A percentile compares a stretch with the other conserved stretches of the same genome.
Evolutionary conservation across 2,888 invertebrate genomes (phyloP).

Genomic region (Epistrophella euchroma): DNA sequence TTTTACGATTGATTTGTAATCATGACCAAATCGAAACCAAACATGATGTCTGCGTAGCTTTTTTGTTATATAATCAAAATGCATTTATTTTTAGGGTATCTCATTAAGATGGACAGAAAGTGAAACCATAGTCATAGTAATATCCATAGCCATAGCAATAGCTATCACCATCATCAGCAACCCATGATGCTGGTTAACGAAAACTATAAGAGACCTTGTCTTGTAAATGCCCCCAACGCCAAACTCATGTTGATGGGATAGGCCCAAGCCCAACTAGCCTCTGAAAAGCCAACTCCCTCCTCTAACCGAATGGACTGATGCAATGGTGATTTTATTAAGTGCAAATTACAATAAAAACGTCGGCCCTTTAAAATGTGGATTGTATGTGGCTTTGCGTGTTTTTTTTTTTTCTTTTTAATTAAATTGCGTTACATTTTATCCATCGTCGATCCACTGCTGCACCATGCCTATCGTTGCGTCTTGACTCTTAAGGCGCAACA

Average conservation of each 20-base stretch:
- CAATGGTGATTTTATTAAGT: constrained; percentile 67
- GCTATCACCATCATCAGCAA: not conserved
- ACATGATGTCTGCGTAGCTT: constrained; percentile 43
- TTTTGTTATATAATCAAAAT: constrained; percentile 53
- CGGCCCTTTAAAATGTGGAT: constrained; percentile 35
- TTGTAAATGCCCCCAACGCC: constrained; percentile 45
- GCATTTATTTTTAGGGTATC: constrained; percentile 59
- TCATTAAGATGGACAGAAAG: constrained; percentile 62
- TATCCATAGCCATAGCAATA: not conserved
- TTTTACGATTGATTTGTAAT: constrained; percentile 68
- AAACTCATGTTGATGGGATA: not conserved
- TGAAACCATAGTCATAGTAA: constrained; percentile 11
- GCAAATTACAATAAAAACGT: constrained; percentile 73
- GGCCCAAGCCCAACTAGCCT: constrained; percentile 10
- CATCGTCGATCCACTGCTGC: constrained; percentile 26
- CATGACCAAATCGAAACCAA: constrained; percentile 55
- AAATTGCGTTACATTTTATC: constrained; percentile 60
- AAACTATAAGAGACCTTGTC: constrained; percentile 50
- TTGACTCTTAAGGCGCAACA: constrained; percentile 18
- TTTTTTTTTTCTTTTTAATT: constrained; percentile 45
- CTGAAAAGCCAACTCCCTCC: constrained; percentile 13
- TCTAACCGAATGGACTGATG: constrained; percentile 18
- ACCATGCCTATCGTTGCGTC: constrained; percentile 25
- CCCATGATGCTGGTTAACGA: constrained; percentile 35
- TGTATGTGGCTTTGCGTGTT: constrained; percentile 23